Percentiles rank a stretch among this genome's conserved stretches.
phyloP scores from a whole-genome alignment of 2,797 vertebrate species.

The Masticophis lateralis region DNA sequence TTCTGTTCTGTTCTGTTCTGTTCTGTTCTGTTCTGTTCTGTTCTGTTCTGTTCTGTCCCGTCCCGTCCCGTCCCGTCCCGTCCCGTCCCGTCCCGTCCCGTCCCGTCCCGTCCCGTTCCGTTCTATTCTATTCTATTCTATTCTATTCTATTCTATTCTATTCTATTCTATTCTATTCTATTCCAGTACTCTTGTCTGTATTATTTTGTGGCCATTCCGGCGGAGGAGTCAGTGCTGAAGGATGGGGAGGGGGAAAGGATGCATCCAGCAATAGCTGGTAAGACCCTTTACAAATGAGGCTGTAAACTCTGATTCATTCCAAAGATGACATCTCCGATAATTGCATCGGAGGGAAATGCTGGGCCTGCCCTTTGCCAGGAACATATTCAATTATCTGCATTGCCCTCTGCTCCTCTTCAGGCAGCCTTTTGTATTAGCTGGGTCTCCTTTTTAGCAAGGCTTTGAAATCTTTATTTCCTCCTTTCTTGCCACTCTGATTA shows the following conservation, averaged over 20 bases:
- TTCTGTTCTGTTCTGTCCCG: too few relatives aligned
- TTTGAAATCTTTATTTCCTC: conserved; percentile 55
- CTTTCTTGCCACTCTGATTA: conserved; percentile 49
- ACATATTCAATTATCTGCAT: conserved; percentile 61
- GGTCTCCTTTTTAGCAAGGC: conserved; percentile 53
- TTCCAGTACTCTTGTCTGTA: conserved; percentile 7
- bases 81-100: too few relatives aligned
- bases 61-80: too few relatives aligned
- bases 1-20: too few relatives aligned
- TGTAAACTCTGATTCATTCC: conserved; percentile 56
- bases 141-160: background rate
- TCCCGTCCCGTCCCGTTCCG: too few relatives aligned
- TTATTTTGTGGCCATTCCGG: conserved; percentile 32
- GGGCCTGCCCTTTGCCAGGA: conserved; percentile 57
- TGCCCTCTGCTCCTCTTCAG: conserved; percentile 49
- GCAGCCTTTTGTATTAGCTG: conserved; percentile 43
- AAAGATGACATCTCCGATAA: conserved; percentile 57
- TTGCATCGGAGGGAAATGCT: conserved; percentile 57
- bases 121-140: too few relatives aligned
- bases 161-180: background rate
- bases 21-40: too few relatives aligned
- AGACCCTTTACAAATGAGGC: conserved; percentile 56
- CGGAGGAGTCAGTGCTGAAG: conserved; percentile 6
- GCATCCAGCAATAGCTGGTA: background rate
- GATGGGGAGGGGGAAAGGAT: background rate